phyloP scores from a whole-genome alignment of 1,140 invertebrate genomes.

The Euglossa dilemma region DNA sequence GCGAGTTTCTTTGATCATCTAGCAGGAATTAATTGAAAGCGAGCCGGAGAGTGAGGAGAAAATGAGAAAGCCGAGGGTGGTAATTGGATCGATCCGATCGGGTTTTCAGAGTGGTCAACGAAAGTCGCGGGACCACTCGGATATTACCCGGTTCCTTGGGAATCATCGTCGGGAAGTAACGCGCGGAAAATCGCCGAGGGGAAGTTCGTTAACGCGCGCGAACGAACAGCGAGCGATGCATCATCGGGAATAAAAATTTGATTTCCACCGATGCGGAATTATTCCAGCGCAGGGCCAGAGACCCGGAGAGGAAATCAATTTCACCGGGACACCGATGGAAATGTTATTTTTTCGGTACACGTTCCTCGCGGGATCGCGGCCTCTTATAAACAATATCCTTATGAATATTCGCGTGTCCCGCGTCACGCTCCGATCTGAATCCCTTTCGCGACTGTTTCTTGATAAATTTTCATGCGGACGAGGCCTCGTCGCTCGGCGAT shows the following conservation, averaged over 20 bases:
- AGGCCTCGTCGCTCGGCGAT: background rate
- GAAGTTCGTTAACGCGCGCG: background rate
- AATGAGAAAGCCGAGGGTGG: background rate
- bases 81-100: background rate
- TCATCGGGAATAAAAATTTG: background rate
- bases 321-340: background rate
- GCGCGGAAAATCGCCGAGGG: no score
- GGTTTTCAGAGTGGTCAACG: background rate
- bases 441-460: background rate
- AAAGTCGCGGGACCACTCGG: no score
- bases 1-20: background rate
- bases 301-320: background rate
- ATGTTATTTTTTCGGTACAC: background rate
- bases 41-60: background rate
- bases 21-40: background rate
- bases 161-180: no score
- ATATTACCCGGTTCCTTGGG: no score
- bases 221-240: background rate
- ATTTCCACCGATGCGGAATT: background rate
- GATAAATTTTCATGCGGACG: constrained; percentile 37
- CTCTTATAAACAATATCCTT: constrained; percentile 9
- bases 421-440: background rate
- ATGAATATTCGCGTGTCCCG: background rate
- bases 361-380: background rate
- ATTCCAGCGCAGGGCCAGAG: background rate